Base-by-base conservation (phyloP, 2,797 vertebrate species). In the Acipenser ruthenus region DNA sequence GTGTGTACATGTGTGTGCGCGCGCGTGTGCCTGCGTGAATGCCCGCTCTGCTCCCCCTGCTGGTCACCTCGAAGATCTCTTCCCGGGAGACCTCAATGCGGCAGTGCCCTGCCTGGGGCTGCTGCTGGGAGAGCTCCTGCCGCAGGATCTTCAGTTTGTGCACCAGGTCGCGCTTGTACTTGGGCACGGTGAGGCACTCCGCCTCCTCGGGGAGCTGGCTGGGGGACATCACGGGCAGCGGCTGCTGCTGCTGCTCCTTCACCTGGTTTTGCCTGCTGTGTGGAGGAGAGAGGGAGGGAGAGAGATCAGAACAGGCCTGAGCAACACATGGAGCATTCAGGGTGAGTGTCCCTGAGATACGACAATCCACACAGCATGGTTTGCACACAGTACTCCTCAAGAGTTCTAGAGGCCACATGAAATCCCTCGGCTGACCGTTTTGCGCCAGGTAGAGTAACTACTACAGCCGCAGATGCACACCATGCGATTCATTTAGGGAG, bases 71-170 rank as follows among this genome's bases (percentile, higher is more conserved):
- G 83, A 99, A 99, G 78, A 99, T 99, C 82, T 99, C 97, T 81
- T 98, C 95, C 3, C 97, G 93, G 75, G 94, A 98, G 79, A 99
- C 97, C 78, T 98, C 97, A 13, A 99, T 96, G 60, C 97, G 95
- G 71, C 96, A 99, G 71, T 99, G 97, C 50, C 97, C 96, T 0
- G 96, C 96, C 84, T 99, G 96, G 2, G 97, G 96, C 77, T 99
- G 97, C 63, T 98, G 96, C 75, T 97, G 95, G 6, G 94, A 96
- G 52, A 99, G 90, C 70, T 99, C 97, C 78, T 99, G 96, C 10
- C 97, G 78, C 72, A 99, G 84, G 78, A 94, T 94, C 86, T 99
- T 99, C 10, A 99, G 89, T 71, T 99, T 99, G 84, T 99, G 97
- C 72, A 99, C 97, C 63, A 99, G 87, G 78, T 99, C 97, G 51